A percentile compares a stretch with the other conserved stretches of the same genome.
Evolutionary conservation across 1,140 invertebrate genomes (phyloP).

Genomic region (Lasioglossum albipes): DNA sequence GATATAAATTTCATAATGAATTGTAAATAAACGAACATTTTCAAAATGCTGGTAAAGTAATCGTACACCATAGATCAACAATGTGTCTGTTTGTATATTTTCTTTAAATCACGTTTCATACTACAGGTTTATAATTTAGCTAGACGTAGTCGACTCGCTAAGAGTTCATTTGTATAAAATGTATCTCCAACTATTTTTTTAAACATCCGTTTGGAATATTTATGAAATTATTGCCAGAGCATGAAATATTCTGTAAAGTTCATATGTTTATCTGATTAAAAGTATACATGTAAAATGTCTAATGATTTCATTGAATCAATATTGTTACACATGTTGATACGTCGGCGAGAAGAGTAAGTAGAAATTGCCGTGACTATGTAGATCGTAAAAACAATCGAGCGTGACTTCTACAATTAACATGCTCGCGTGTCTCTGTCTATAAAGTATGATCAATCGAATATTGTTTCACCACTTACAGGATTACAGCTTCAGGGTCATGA

Average conservation of each 20-base stretch:
- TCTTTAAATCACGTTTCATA: constrained; percentile 7
- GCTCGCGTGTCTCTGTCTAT: background rate
- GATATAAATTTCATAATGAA: constrained; percentile 33
- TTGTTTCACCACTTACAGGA: background rate
- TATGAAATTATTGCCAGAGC: constrained; percentile 9
- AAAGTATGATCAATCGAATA: background rate
- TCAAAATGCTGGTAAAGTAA: background rate
- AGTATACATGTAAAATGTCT: constrained; percentile 1
- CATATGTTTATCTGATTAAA: constrained; percentile 7
- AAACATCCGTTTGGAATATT: constrained; percentile 1
- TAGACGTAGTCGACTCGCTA: background rate
- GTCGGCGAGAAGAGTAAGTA: background rate
- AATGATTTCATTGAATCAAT: background rate
- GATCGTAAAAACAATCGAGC: background rate
- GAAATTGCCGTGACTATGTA: background rate
- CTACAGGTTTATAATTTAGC: constrained; percentile 12
- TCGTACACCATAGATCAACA: constrained; percentile 30
- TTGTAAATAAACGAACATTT: constrained; percentile 21
- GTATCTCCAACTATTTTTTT: constrained; percentile 16
- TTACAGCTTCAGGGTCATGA: background rate
- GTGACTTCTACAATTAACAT: background rate
- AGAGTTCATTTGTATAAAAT: constrained; percentile 27
- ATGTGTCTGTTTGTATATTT: constrained; percentile 28
- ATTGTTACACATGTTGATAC: background rate
- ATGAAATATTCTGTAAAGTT: background rate